phyloP scores from a whole-genome alignment of 2,888 invertebrate species.

The Octonoba sinensis region DNA sequence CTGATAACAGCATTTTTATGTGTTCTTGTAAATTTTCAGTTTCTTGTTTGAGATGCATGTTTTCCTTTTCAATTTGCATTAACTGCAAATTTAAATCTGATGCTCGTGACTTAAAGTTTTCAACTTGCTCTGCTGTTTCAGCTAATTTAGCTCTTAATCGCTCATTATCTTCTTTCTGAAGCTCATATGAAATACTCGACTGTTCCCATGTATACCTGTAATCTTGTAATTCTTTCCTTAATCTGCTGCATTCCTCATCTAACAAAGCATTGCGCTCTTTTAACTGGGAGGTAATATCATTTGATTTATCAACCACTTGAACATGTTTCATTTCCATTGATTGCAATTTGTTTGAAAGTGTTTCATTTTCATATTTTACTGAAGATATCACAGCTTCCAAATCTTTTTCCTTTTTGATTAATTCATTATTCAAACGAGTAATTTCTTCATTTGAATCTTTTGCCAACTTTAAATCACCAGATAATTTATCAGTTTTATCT shows the following conservation, averaged over 20 bases:
- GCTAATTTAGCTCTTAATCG: slow-evolving; percentile 78
- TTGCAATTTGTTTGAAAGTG: slow-evolving; percentile 80
- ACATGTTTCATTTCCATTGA: slow-evolving; percentile 80
- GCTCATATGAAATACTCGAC: slow-evolving; percentile 80
- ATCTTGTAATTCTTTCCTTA: slow-evolving; percentile 76
- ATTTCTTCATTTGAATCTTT: slow-evolving; percentile 11
- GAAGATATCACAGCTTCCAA: slow-evolving; percentile 56
- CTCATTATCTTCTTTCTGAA: slow-evolving; percentile 82
- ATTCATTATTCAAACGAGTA: neutral
- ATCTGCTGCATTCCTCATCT: slow-evolving; percentile 71
- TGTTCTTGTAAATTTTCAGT: slow-evolving; percentile 57
- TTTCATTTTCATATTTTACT: slow-evolving; percentile 70
- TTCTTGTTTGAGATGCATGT: slow-evolving; percentile 31
- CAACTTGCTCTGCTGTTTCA: slow-evolving; percentile 20
- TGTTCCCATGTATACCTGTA: slow-evolving; percentile 81
- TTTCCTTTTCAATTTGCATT: slow-evolving; percentile 78
- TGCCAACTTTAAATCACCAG: slow-evolving; percentile 65
- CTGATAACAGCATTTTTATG: slow-evolving; percentile 62
- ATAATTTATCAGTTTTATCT: slow-evolving; percentile 72
- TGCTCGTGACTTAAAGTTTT: slow-evolving; percentile 13
- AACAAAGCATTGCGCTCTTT: slow-evolving; percentile 29
- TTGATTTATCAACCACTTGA: slow-evolving; percentile 42
- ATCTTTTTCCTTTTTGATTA: slow-evolving; percentile 12
- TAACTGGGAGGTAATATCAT: slow-evolving; percentile 22
- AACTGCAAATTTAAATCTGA: slow-evolving; percentile 13